phyloP scores from a whole-genome alignment of 2,888 invertebrate genomes.

The Idaea aversata region DNA sequence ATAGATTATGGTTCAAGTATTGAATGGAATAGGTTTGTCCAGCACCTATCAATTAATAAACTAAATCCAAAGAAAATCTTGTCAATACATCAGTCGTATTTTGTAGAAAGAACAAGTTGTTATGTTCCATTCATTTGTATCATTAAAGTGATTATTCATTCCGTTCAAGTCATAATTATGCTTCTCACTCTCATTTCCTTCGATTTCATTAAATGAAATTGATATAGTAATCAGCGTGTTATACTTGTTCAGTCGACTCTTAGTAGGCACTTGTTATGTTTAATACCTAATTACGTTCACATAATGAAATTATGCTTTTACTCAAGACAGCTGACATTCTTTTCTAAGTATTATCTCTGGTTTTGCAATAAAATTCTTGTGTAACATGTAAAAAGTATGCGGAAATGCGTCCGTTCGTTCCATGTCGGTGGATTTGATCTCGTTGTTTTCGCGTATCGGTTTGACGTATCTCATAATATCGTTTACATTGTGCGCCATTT shows the following conservation, averaged over 20 bases:
- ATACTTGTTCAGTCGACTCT: background rate
- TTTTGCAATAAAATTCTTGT: slow-evolving; percentile 12
- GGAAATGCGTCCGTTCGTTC: slow-evolving; percentile 44
- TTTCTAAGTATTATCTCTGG: background rate
- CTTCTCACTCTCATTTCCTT: background rate
- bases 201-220: background rate
- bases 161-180: background rate
- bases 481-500: slow-evolving; percentile 37
- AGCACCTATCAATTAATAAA: too few species aligned
- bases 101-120: background rate
- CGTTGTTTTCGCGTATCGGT: slow-evolving; percentile 41
- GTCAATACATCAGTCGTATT: background rate
- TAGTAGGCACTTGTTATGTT: background rate
- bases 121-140: background rate
- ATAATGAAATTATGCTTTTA: background rate
- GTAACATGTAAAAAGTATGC: slow-evolving; percentile 25
- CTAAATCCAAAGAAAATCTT: too few species aligned
- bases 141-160: background rate
- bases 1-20: too few species aligned
- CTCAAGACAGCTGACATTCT: background rate
- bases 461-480: slow-evolving; percentile 39
- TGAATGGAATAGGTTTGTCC: too few species aligned
- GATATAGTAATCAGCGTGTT: background rate
- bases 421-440: slow-evolving; percentile 37
- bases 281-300: background rate